These are phyloP conservation scores for Chinchilla lanigera DNA, from an alignment of 2,113 vertebrate genomes.

Conservation along the genomic window DNA sequence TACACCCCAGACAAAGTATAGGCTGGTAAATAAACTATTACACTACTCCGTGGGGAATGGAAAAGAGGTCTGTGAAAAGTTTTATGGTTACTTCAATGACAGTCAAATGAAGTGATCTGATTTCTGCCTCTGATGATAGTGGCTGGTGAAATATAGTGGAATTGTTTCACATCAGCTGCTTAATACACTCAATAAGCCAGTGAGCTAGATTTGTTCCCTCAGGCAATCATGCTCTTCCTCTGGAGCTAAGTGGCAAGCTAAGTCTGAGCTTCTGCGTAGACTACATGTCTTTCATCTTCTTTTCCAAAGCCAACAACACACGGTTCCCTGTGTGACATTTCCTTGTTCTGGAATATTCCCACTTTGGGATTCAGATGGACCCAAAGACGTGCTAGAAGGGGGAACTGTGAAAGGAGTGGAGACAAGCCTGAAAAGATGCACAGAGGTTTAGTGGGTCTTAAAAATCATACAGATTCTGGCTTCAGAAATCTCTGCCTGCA, in stretches of 20 bases:
- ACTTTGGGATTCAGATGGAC: neutral
- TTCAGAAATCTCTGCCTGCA: constrained; percentile 36
- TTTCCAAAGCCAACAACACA: neutral
- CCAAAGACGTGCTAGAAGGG: neutral
- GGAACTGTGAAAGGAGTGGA: neutral
- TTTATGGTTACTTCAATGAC: neutral
- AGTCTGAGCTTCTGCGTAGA: neutral
- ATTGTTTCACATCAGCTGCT: neutral
- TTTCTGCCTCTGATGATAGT: neutral
- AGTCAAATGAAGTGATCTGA: neutral
- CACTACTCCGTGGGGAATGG: neutral
- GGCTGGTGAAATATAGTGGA: neutral
- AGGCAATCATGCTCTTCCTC: neutral
- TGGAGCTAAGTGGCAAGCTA: neutral
- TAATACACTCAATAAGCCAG: neutral
- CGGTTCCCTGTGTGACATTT: neutral
- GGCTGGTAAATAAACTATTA: neutral
- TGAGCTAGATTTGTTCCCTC: neutral
- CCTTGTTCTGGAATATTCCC: neutral
- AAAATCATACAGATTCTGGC: constrained; percentile 15
- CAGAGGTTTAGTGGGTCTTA: neutral
- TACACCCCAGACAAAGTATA: neutral
- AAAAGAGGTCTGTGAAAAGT: neutral
- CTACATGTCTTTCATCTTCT: neutral
- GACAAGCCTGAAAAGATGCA: neutral